Evolutionary conservation across 2,888 invertebrate genomes (phyloP).

Genomic region (Eupsilia transversa): DNA sequence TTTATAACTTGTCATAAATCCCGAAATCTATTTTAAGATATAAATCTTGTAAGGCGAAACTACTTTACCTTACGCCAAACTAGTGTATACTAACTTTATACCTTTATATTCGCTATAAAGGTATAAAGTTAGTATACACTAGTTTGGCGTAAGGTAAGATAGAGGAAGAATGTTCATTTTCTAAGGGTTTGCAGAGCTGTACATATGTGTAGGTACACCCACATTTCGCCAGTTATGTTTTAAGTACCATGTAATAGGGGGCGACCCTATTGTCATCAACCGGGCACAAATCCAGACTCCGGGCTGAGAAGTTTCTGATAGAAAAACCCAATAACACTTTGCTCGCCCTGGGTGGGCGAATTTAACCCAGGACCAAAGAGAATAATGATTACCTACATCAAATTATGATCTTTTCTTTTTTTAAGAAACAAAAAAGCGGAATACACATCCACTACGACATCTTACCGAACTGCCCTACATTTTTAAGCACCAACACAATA

Average conservation of each 20-base stretch:
- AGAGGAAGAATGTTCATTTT: background rate
- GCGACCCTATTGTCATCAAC: background rate
- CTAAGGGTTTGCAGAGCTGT: background rate
- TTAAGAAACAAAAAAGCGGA: background rate
- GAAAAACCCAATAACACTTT: background rate
- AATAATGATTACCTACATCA: background rate
- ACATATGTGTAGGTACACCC: background rate
- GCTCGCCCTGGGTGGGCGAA: background rate
- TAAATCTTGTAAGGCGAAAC: constrained; percentile 21
- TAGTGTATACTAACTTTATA: constrained; percentile 11
- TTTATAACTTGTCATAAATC: constrained; percentile 50
- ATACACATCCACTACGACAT: background rate
- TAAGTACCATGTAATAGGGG: background rate
- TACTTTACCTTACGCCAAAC: constrained; percentile 15
- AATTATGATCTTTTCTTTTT: background rate
- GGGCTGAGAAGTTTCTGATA: background rate
- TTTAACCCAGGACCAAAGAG: background rate
- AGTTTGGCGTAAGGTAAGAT: constrained; percentile 10
- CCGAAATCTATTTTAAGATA: constrained; percentile 42
- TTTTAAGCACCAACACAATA: constrained; percentile 36
- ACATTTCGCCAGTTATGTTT: background rate
- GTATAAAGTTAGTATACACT: constrained; percentile 12
- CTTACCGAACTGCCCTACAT: background rate
- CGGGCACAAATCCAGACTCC: background rate
- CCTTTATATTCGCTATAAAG: background rate